Evolutionary conservation across 2,113 vertebrate species (phyloP), one percentile per base, ranked within the genome.

Genomic region (Stigmatopora nigra): DNA sequence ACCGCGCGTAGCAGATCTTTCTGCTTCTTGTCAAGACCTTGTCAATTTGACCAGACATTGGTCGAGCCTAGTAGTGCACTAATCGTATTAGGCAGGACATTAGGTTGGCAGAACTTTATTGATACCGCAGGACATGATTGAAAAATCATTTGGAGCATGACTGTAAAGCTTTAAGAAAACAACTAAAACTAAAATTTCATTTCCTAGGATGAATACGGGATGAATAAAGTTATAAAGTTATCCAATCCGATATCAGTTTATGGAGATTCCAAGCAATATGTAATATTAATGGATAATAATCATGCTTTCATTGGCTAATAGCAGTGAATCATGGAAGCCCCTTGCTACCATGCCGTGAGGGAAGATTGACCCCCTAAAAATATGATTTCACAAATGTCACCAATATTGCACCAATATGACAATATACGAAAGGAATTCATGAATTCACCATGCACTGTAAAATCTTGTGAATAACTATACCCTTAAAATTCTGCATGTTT

Each of bases 1-100:
- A 88, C 86, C 76, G 86, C 72, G 76, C 73, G 82, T 7, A 56
- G 53, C 53, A 56, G 53, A 22, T 22, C 22, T 31, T 56, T 90
- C 91, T 92, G 89, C 72, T 90, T 90, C 86, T 90, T 88, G 89
- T 92, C 90, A 89, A 84, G 87, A 89, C 89, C 89, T 88, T 90
- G 88, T 91, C 90, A 90, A 92, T 90, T 91, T 91, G 84, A 79
- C 83, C 76, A 56, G 84, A 84, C 86, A 89, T 81, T 84, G 86
- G 85, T 88, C 87, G 81, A 89, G 90, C 86, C 84, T 88, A 87
- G 87, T 88, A 89, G 87, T 90, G 82, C 78, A 79, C 73, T 91
- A 91, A 91, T 91, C 83, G 82, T 83, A 92, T 91, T 81, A 91
- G 89, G 87, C 80, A 87, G 87, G 89, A 91, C 90, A 90, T 91